Evolutionary conservation across 2,888 invertebrate species (phyloP).

Genomic region (Nudaria mundana): DNA sequence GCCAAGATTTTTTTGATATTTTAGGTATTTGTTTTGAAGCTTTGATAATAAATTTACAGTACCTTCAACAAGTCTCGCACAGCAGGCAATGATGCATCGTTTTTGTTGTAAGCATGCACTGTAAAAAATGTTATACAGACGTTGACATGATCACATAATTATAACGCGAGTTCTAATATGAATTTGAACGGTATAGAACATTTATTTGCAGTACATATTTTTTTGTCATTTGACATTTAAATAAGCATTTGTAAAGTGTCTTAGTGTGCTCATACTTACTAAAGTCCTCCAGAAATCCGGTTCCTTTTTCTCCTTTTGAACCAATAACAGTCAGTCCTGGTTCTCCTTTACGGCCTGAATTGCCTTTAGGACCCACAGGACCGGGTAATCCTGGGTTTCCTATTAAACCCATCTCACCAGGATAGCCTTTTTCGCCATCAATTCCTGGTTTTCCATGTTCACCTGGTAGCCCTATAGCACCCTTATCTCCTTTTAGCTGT

Average conservation of each 20-base stretch:
- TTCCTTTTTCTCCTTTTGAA: constrained; percentile 3
- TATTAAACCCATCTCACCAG: not conserved
- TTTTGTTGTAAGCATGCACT: not conserved
- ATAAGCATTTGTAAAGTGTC: no score
- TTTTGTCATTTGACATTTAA: no score
- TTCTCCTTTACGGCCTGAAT: not conserved
- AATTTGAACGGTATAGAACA: no score
- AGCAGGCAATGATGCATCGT: not conserved
- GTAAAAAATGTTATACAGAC: not conserved
- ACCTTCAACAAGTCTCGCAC: not conserved
- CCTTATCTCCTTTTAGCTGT: not conserved
- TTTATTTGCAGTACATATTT: no score
- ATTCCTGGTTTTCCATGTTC: not conserved
- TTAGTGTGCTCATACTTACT: not conserved
- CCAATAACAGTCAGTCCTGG: not conserved
- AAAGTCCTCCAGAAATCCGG: constrained; percentile 2
- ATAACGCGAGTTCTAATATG: no score
- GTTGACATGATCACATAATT: no score
- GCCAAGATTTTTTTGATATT: no score
- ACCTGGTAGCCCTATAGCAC: not conserved
- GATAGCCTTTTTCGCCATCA: not conserved
- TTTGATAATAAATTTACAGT: no score
- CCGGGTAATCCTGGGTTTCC: not conserved
- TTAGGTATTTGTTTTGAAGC: no score
- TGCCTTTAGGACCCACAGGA: not conserved